Evolutionary conservation across 2,797 vertebrate genomes (phyloP), one percentile per base, ranked within the genome.

Genomic region (Sternotherus odoratus): DNA sequence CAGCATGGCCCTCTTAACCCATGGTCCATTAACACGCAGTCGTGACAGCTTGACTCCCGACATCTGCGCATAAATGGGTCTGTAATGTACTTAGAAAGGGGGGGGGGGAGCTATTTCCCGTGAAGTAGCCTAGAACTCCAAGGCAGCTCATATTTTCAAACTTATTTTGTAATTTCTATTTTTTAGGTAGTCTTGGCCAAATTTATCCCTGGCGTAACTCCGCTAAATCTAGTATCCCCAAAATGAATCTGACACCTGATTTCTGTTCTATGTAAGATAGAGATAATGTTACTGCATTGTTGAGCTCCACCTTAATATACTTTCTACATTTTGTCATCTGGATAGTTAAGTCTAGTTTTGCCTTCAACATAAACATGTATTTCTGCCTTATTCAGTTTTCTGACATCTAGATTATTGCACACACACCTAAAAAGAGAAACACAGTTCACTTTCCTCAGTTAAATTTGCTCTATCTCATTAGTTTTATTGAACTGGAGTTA

Each of bases 391-490:
- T 77, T 89, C 77, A 50, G 6, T 33, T 87, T 17, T 43, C 53
- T 11, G 6, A 80, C 92, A 56, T 79, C 51, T 63, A 57, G 60
- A 16, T 21, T 2, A 3, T 74, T 89, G 81, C 46, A 88, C 82
- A 78, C 48, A 81, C 77, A 63, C 17, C 48, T 69, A 21, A 60
- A 81, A 90, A 84, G 36, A 46, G 28, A 83, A 49, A 90, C 75
- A 26, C 12, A 0, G 0, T 53, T 91, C 79, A 72, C 85, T 0
- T 0, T 66, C 24, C 5, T 85, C 75, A 83, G 28, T 89, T 93
- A 95, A 91, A 63, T 49, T 46, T 48, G 9, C 26, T 92, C 63
- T 24, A 46, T 66, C 87, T 90, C 23, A 33, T 92, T 86, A 92
- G 13, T 36, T 92, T 84, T 84, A 75, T 33, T 88, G 91, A 89